Evolutionary conservation across 1,140 invertebrate genomes (phyloP).

Genomic region (Sarcophaga peregrina): DNA sequence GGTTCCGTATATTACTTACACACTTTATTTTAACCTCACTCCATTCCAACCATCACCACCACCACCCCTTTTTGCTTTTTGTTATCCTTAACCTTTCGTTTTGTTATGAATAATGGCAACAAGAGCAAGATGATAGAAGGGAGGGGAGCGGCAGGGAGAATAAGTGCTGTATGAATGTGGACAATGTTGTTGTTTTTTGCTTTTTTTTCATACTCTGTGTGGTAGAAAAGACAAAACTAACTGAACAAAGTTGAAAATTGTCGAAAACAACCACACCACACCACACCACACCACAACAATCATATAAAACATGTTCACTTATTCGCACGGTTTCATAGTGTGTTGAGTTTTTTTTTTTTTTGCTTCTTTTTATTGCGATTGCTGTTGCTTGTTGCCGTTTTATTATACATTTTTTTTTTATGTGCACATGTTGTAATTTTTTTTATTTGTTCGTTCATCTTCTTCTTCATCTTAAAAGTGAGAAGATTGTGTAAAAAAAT

Average conservation of each 20-base stretch:
- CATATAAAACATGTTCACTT: slow-evolving; percentile 19
- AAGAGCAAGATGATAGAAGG: too few relatives aligned
- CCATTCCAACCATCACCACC: too few relatives aligned
- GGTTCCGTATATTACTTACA: neutral
- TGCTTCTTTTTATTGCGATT: neutral
- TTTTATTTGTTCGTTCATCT: neutral
- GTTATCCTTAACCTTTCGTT: too few relatives aligned
- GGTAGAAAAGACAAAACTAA: slow-evolving; percentile 3
- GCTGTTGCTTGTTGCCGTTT: neutral
- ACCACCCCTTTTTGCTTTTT: too few relatives aligned
- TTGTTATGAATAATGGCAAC: too few relatives aligned
- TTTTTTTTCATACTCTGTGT: neutral
- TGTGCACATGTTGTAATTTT: neutral
- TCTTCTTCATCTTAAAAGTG: neutral
- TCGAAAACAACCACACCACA: neutral
- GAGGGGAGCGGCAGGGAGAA: too few relatives aligned
- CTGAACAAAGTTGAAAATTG: neutral
- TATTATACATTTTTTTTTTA: neutral
- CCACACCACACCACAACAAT: too few relatives aligned
- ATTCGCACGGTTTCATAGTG: slow-evolving; percentile 36
- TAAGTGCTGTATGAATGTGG: too few relatives aligned
- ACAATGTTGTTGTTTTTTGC: neutral
- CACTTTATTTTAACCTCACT: too few relatives aligned
- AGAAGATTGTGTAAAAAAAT: slow-evolving; percentile 39
- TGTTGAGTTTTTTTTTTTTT: slow-evolving; percentile 17